Evolutionary conservation across 2,888 invertebrate genomes (phyloP).

Genomic region (Anarsia innoxiella): DNA sequence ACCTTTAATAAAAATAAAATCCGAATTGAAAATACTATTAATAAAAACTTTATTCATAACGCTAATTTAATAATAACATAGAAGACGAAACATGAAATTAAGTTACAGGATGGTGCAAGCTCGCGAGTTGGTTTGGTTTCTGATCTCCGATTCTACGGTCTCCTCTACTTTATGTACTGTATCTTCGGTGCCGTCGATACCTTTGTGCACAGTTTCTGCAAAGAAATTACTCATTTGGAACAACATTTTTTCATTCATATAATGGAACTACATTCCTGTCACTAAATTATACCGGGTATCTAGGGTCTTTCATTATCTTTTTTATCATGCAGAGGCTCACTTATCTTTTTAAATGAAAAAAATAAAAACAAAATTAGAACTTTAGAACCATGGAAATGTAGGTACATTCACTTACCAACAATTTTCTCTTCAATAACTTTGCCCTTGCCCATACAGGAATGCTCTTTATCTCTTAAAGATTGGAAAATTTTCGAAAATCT

Average conservation of each 20-base stretch:
- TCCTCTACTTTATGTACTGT: constrained; percentile 60
- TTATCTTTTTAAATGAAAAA: too few species aligned
- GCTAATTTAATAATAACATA: constrained; percentile 33
- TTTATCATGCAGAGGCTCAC: too few species aligned
- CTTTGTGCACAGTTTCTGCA: constrained; percentile 61
- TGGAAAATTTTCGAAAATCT: constrained; percentile 61
- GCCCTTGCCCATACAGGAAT: constrained; percentile 67
- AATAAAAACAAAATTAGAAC: too few species aligned
- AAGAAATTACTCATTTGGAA: too few species aligned
- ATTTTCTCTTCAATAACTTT: constrained; percentile 66
- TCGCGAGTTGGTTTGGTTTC: constrained; percentile 65
- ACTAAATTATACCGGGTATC: too few species aligned
- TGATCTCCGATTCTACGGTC: constrained; percentile 59
- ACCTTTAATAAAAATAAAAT: too few species aligned
- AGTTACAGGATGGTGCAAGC: constrained; percentile 66
- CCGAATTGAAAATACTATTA: constrained; percentile 24
- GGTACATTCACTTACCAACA: constrained; percentile 45
- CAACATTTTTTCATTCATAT: too few species aligned
- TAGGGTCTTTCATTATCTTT: too few species aligned
- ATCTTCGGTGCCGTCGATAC: constrained; percentile 54
- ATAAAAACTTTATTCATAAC: constrained; percentile 46
- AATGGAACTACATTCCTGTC: too few species aligned
- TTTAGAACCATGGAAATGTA: too few species aligned
- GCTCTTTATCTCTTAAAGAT: constrained; percentile 60
- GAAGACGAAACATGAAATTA: constrained; percentile 27